Evolutionary conservation across 1,140 invertebrate genomes (phyloP).

Genomic region (Drosophila sulfurigaster): DNA sequence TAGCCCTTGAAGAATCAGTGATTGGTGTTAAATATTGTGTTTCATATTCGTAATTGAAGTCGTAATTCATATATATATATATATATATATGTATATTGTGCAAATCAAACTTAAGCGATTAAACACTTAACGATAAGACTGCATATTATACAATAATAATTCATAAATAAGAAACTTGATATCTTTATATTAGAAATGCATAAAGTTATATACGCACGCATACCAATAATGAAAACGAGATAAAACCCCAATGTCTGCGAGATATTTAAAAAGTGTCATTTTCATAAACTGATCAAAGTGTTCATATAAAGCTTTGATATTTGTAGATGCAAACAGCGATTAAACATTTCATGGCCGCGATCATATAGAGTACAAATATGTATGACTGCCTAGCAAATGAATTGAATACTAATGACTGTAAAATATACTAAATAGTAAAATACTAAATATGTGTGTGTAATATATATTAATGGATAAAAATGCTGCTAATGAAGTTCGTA

Average conservation of each 20-base stretch:
- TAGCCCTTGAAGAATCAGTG: conserved; percentile 80
- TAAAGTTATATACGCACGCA: conserved; percentile 67
- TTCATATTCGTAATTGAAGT: conserved; percentile 80
- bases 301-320: too few relatives aligned
- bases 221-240: conserved; percentile 34
- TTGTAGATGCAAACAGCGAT: not conserved
- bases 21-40: conserved; percentile 83
- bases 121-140: conserved; percentile 69
- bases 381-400: conserved; percentile 1
- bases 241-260: not conserved
- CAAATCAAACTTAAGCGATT: conserved; percentile 68
- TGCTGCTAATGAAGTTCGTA: conserved; percentile 50
- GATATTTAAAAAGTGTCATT: too few relatives aligned
- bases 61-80: conserved; percentile 72
- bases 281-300: too few relatives aligned
- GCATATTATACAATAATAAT: conserved; percentile 63
- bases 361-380: not conserved
- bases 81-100: conserved; percentile 62
- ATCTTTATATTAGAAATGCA: conserved; percentile 69
- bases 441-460: conserved; percentile 59
- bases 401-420: conserved; percentile 1
- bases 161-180: conserved; percentile 46
- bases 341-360: not conserved
- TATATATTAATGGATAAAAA: conserved; percentile 44
- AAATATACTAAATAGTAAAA: not conserved